Evolutionary conservation across 1,140 invertebrate species (phyloP), one percentile per base, ranked within the genome.

Genomic region (Liolophura sinensis): DNA sequence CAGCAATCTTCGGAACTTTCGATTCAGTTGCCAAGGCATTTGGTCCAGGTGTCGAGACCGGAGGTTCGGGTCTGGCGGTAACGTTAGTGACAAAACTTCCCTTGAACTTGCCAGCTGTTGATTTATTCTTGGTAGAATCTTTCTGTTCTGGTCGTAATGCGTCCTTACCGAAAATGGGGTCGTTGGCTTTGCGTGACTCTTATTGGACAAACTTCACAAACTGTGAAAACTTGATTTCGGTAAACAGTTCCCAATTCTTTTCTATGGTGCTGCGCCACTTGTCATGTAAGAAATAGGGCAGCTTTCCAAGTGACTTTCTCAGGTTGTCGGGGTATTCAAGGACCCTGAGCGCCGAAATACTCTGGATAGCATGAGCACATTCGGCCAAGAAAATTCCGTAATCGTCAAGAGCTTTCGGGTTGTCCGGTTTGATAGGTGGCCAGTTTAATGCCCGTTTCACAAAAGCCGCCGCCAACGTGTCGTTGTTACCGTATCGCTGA

Each of bases 261-360:
- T 65, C 66, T 12, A 66, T 62, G 46, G 65, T 48, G 46, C 59
- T 67, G 14, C 71, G 20, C 68, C 71, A 73, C 25, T 57, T 67
- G 46, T 70, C 68, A 25, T 70, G 71, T 24, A 73, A 50, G 24
- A 64, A 56, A 46, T 59, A 56, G 51, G 71, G 68, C 4, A 72
- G 47, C 49, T 70, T 70, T 3, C n/a, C 15, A 52, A 72, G 50
- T 0, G 67, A 46, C 49, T 54, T 50, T 24, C 64, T 62, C 16
- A 69, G 60, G 25, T 72, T 67, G 4, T 70, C 68, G 15, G 64
- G 58, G 47, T 70, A 70, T 24, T 70, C 68, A 24, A 70, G 60
- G n/a, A 69, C 61, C 15, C 22, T 16, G 16, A 48, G 51, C 7
- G 56, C 47, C n/a, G 49, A 61, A 14, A 67, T 65, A n/a, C 59